These are phyloP conservation scores for Helostoma temminkii DNA, from an alignment of 2,797 vertebrate genomes.

Conservation along the genomic window DNA sequence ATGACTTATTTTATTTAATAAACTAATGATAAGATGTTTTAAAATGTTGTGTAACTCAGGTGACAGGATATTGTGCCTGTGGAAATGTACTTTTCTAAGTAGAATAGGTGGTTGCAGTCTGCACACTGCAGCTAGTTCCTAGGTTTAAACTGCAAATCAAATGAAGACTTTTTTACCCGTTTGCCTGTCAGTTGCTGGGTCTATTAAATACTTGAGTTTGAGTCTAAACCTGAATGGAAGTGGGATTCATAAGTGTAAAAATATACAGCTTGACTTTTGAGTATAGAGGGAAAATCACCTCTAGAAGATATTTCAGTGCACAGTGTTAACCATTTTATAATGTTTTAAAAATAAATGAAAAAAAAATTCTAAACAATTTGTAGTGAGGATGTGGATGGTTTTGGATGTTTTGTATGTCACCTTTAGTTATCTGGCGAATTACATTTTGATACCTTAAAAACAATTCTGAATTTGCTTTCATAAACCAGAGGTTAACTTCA, in stretches of 20 bases:
- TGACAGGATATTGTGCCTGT: neutral
- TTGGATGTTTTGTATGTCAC: neutral
- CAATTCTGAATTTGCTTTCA: neutral
- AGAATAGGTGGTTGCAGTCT: slow-evolving; percentile 5
- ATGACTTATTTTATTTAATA: neutral
- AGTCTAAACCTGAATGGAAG: slow-evolving; percentile 16
- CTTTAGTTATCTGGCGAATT: neutral
- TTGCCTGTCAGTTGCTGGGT: slow-evolving; percentile 36
- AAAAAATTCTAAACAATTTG: neutral
- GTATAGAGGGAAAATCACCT: neutral
- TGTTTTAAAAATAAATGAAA: neutral
- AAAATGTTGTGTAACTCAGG: neutral
- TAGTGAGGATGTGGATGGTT: neutral
- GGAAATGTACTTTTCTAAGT: neutral
- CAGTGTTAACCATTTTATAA: neutral
- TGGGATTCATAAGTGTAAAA: slow-evolving; percentile 9
- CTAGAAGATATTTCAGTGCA: neutral
- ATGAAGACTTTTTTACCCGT: slow-evolving; percentile 7
- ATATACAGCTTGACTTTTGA: slow-evolving; percentile 5
- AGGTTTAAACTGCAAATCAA: slow-evolving; percentile 29
- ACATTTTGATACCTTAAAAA: neutral
- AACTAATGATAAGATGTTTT: neutral
- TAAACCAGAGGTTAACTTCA: neutral
- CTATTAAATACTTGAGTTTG: slow-evolving; percentile 16
- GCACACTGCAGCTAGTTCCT: neutral